Evolutionary conservation across 2,888 invertebrate genomes (phyloP), one percentile per base, ranked within the genome.

Genomic region (Tipula confusa): DNA sequence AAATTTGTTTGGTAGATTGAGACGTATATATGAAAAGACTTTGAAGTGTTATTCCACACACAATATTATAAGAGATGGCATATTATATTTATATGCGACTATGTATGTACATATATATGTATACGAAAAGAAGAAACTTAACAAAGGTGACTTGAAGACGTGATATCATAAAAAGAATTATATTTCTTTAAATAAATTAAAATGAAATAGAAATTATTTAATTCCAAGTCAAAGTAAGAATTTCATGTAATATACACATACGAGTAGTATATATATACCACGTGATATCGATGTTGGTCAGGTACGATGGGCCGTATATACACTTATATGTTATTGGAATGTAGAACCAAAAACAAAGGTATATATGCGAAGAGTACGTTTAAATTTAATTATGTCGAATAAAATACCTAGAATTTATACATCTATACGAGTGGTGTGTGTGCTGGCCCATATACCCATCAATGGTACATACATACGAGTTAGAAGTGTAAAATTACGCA

Each of bases 121-220:
- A n/a, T n/a, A 43, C 13, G 6, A n/a, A 64, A 64, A 64, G 64
- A 64, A 48, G 48, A 48, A 15, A 15, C 48, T 13, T 48, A 18
- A 48, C 64, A 64, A 64, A 64, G 64, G 64, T 64, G 64, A 64
- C 64, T 24, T 64, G 9, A 64, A 64, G 64, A 64, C 64, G 64
- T 64, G 64, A 64, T 64, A 64, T 24, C 64, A 64, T 64, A 64
- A 64, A 64, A 64, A 64, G 64, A 24, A 64, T 64, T 64, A 64
- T 64, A 24, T 64, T 64, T 64, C 64, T 64, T 64, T 64, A 64
- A 64, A 64, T 64, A 64, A 64, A 64, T 64, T 64, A 64, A 64
- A 64, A 24, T 9, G 64, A 64, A 64, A 64, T 24, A 64, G 64
- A 24, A 64, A 64, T 15, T 43, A 43, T 43, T 43, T 43, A 15